Conservation (phyloP, 2,113 vertebrate species). For the Pygoscelis antarcticus region DNA sequence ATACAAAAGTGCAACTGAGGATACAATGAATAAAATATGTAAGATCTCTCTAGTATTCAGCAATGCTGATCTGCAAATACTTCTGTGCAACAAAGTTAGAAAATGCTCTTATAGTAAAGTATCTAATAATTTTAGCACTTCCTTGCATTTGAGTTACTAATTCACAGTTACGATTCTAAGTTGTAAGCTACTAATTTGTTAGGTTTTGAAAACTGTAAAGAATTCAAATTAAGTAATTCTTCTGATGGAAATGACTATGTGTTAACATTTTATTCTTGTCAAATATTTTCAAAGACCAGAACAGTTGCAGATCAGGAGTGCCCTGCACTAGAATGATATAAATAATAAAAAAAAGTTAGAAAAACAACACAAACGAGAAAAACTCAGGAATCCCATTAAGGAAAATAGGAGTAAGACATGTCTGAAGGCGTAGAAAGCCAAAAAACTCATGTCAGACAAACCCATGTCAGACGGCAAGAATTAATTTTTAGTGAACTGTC, state of each 20-base stretch:
- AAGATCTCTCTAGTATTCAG: conserved; percentile 68
- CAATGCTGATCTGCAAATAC: conserved; percentile 83
- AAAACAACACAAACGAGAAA: conserved; percentile 55
- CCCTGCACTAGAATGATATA: conserved; percentile 84
- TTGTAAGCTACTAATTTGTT: not conserved
- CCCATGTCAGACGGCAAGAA: conserved; percentile 95
- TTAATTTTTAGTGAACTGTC: conserved; percentile 51
- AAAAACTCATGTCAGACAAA: conserved; percentile 91
- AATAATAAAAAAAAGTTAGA: conserved; percentile 41
- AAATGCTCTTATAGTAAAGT: not conserved
- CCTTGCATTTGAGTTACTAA: conserved; percentile 3
- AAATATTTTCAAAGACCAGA: conserved; percentile 58
- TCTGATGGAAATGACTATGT: not conserved
- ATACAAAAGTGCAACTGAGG: conserved; percentile 70
- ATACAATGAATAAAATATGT: conserved; percentile 52
- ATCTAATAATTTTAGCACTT: conserved; percentile 12
- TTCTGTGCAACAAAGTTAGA: conserved; percentile 79
- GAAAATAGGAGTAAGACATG: conserved; percentile 71
- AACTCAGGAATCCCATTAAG: conserved; percentile 64
- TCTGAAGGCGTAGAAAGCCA: conserved; percentile 87
- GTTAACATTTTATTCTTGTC: not conserved
- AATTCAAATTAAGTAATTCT: conserved; percentile 27
- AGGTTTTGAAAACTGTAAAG: conserved; percentile 10
- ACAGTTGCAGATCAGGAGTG: conserved; percentile 88
- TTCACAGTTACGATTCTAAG: not conserved